These are phyloP conservation scores for Tenthredo mesomela DNA, from an alignment of 2,888 invertebrate genomes.

Conservation along the genomic window DNA sequence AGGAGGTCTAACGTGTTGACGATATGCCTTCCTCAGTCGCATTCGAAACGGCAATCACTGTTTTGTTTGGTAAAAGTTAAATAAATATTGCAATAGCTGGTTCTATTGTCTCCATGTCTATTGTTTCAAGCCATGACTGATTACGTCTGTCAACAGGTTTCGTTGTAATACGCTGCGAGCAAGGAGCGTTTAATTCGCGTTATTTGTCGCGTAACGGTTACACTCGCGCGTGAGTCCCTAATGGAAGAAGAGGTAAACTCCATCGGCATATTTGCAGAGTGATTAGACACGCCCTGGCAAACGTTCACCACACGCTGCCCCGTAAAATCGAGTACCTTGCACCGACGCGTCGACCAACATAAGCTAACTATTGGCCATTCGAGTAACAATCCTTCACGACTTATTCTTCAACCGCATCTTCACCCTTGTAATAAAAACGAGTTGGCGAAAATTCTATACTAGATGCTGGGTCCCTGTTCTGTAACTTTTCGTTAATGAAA, in stretches of 20 bases:
- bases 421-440: neutral
- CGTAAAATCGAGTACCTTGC: constrained; percentile 25
- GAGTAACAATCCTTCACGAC: neutral
- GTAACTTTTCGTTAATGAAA: too few species aligned
- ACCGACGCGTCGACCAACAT: neutral
- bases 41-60: constrained; percentile 33
- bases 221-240: constrained; percentile 30
- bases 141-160: constrained; percentile 46
- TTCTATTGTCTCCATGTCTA: constrained; percentile 28
- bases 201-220: constrained; percentile 41
- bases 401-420: neutral
- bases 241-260: constrained; percentile 43
- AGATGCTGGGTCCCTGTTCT: too few species aligned
- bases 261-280: constrained; percentile 38
- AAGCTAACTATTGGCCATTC: neutral
- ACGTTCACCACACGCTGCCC: constrained; percentile 25
- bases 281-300: constrained; percentile 46
- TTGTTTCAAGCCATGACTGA: constrained; percentile 45
- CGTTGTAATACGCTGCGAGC: constrained; percentile 21
- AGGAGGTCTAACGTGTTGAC: neutral
- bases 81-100: constrained; percentile 42
- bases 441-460: neutral
- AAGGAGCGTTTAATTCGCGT: constrained; percentile 41
- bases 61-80: constrained; percentile 22
- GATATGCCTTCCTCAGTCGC: neutral